A percentile compares a stretch with the other conserved stretches of the same genome.
phyloP scores from a whole-genome alignment of 2,797 vertebrate species.

The Lepus oiostolus region DNA sequence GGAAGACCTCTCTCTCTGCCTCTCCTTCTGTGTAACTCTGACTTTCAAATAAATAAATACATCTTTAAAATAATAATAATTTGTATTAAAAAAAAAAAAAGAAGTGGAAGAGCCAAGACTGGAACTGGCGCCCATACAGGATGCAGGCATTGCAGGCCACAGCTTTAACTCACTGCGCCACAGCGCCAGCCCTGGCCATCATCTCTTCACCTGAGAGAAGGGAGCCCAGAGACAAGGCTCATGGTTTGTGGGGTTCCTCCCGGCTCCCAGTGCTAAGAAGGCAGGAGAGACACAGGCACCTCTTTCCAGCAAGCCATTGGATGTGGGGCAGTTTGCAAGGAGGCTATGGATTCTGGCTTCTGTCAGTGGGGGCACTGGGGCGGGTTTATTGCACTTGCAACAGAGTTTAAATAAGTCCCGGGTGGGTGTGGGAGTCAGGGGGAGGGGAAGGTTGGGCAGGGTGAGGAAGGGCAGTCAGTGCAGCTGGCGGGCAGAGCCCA shows the following conservation, averaged over 20 bases:
- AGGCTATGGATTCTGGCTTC: slow-evolving; percentile 53
- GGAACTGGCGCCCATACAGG: too few species aligned
- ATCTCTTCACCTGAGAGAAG: neutral
- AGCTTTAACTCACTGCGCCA: too few species aligned
- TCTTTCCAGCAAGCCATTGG: neutral
- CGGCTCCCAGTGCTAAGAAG: slow-evolving; percentile 7
- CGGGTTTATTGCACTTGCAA: slow-evolving; percentile 87
- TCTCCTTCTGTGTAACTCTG: too few species aligned
- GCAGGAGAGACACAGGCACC: neutral
- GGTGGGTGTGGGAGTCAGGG: slow-evolving; percentile 67
- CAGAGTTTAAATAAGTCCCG: slow-evolving; percentile 86
- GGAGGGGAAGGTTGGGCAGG: neutral
- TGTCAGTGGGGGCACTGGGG: slow-evolving; percentile 74
- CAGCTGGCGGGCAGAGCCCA: slow-evolving; percentile 78
- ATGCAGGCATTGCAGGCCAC: too few species aligned
- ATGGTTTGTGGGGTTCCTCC: neutral
- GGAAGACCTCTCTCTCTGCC: too few species aligned
- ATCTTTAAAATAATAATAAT: too few species aligned
- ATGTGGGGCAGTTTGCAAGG: slow-evolving; percentile 43
- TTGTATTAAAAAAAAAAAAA: too few species aligned
- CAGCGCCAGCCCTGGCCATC: neutral
- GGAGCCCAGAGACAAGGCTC: neutral
- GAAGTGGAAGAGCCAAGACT: too few species aligned
- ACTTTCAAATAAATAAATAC: too few species aligned
- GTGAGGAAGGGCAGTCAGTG: slow-evolving; percentile 78